phyloP scores from a whole-genome alignment of 1,140 invertebrate genomes.

The Hylaeus volcanicus region DNA sequence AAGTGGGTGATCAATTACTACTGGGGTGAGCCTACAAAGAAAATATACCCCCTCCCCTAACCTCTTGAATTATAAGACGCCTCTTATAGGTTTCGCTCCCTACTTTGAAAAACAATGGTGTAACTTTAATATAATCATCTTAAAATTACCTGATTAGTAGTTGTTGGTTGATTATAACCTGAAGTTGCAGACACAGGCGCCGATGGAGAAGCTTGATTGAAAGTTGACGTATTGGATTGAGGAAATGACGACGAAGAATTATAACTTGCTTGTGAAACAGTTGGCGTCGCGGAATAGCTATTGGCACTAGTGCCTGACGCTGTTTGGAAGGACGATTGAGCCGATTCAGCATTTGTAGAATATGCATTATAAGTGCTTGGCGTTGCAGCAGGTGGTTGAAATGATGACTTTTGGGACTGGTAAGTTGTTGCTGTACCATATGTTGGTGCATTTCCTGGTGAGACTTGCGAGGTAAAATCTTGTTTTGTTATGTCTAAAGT shows the following conservation, averaged over 20 bases:
- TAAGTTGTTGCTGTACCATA: slow-evolving; percentile 71
- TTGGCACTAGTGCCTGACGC: slow-evolving; percentile 73
- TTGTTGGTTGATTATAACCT: slow-evolving; percentile 75
- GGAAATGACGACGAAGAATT: slow-evolving; percentile 75
- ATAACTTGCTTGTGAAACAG: slow-evolving; percentile 74
- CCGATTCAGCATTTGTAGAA: slow-evolving; percentile 71
- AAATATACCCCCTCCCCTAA: no score
- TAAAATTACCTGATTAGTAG: slow-evolving; percentile 73
- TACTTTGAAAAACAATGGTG: no score
- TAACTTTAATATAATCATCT: slow-evolving; percentile 1
- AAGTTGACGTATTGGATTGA: slow-evolving; percentile 75
- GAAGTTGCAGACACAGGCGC: slow-evolving; percentile 71
- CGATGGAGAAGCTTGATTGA: slow-evolving; percentile 75
- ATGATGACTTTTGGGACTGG: slow-evolving; percentile 75
- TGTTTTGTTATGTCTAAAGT: slow-evolving; percentile 73
- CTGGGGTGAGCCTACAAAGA: no score
- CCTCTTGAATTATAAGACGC: no score
- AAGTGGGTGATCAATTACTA: no score
- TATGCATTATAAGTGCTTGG: slow-evolving; percentile 75
- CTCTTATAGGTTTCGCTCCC: no score
- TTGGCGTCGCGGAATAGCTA: slow-evolving; percentile 73
- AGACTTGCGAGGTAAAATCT: slow-evolving; percentile 74
- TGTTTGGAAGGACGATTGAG: slow-evolving; percentile 72
- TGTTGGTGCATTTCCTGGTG: slow-evolving; percentile 69
- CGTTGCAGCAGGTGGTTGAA: slow-evolving; percentile 71